Conservation (phyloP, 1,140 invertebrate species). For the Orius insidiosus region DNA sequence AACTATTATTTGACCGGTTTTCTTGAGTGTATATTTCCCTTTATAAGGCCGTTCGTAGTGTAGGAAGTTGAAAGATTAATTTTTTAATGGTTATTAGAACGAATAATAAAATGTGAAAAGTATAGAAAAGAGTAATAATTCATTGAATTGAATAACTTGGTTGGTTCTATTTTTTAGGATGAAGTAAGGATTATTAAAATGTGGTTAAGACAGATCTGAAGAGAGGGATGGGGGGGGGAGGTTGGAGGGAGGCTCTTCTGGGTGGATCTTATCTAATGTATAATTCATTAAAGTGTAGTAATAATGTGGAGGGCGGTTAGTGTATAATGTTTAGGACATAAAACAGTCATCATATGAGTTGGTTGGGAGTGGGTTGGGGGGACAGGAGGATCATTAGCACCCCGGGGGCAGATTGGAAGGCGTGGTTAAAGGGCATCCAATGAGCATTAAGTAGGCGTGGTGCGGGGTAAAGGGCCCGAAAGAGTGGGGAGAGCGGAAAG, state of each 20-base stretch:
- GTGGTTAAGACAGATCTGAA: background rate
- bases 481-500: conserved; percentile 2
- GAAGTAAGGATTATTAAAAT: no score
- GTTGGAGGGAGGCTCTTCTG: no score
- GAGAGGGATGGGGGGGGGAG: background rate
- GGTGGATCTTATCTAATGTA: conserved; percentile 8
- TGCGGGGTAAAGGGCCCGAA: conserved; percentile 3
- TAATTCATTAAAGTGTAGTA: conserved; percentile 17
- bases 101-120: no score
- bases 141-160: no score
- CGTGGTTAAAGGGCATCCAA: background rate
- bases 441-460: conserved; percentile 4
- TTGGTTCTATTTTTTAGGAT: no score
- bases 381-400: conserved; percentile 14
- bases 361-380: conserved; percentile 4
- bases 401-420: conserved; percentile 4
- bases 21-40: no score
- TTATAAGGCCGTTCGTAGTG: no score
- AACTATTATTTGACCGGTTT: no score
- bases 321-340: conserved; percentile 16
- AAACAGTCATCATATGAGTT: conserved; percentile 15
- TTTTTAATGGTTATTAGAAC: no score
- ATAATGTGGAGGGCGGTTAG: conserved; percentile 11
- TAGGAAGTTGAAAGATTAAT: no score
- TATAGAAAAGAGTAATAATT: no score